phyloP scores from a whole-genome alignment of 2,888 invertebrate species.

The Tanypteryx hageni region DNA sequence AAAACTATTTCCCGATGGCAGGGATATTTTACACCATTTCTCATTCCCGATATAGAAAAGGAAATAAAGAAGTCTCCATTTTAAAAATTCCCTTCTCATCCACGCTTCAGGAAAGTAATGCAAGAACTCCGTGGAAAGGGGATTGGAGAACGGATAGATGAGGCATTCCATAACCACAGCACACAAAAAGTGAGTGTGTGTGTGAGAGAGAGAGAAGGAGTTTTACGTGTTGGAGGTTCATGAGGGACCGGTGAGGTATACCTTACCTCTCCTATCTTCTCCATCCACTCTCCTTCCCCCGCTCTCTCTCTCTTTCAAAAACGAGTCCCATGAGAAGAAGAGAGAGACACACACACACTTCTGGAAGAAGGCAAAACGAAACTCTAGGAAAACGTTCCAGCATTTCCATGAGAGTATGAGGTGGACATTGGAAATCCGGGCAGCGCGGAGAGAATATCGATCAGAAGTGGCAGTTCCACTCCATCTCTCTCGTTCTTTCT shows the following conservation, averaged over 20 bases:
- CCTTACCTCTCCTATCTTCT: not conserved
- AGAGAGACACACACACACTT: not conserved
- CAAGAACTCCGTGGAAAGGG: not conserved
- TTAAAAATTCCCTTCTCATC: no score
- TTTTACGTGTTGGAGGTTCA: no score
- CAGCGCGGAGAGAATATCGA: conserved; percentile 27
- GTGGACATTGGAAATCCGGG: conserved; percentile 41
- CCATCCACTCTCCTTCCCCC: not conserved
- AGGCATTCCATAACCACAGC: conserved; percentile 11
- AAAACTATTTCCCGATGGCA: no score
- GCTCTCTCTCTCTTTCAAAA: not conserved
- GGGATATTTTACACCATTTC: no score
- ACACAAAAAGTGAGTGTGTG: not conserved
- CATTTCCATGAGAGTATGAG: conserved; percentile 46
- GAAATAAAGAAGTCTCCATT: no score
- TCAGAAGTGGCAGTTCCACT: not conserved
- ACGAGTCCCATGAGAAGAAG: not conserved
- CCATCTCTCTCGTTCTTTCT: not conserved
- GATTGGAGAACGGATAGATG: not conserved
- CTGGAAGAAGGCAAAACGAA: not conserved
- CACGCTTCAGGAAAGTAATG: not conserved
- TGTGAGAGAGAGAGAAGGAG: not conserved
- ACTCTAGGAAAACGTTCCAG: conserved; percentile 1
- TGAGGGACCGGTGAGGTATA: no score
- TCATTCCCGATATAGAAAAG: no score